phyloP scores from a whole-genome alignment of 2,888 invertebrate species.

The Lasius platythorax region DNA sequence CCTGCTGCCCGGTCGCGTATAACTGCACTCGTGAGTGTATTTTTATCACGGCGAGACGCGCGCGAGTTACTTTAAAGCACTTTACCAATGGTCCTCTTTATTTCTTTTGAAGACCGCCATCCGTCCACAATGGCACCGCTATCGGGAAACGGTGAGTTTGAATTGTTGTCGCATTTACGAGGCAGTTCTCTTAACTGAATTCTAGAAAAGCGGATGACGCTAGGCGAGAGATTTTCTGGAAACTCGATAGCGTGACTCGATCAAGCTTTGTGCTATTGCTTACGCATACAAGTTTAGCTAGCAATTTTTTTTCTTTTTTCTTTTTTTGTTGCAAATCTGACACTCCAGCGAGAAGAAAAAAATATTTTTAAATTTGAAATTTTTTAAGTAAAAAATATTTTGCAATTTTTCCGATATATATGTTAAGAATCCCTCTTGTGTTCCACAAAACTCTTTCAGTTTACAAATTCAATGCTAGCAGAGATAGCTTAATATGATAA shows the following conservation, averaged over 20 bases:
- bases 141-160: conserved; percentile 79
- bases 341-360: not conserved
- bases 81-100: conserved; percentile 42
- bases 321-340: not conserved
- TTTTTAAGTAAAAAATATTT: not conserved
- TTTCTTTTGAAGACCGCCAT: conserved; percentile 69
- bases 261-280: not conserved
- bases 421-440: not conserved
- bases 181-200: conserved; percentile 31
- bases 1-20: conserved; percentile 94
- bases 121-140: conserved; percentile 78
- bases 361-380: not conserved
- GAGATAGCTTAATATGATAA: conserved; percentile 4
- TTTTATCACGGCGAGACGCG: conserved; percentile 32
- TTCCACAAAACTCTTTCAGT: not conserved
- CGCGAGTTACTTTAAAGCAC: conserved; percentile 20
- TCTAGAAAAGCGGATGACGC: conserved; percentile 2
- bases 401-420: not conserved
- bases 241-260: not conserved
- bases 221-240: conserved; percentile 33
- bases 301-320: not conserved
- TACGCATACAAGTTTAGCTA: not conserved
- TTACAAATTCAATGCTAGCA: conserved; percentile 21
- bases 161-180: conserved; percentile 46
- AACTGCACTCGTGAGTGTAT: conserved; percentile 88